Conservation (phyloP, 2,113 vertebrate genomes). For the Epinephelus cyanopodus region DNA sequence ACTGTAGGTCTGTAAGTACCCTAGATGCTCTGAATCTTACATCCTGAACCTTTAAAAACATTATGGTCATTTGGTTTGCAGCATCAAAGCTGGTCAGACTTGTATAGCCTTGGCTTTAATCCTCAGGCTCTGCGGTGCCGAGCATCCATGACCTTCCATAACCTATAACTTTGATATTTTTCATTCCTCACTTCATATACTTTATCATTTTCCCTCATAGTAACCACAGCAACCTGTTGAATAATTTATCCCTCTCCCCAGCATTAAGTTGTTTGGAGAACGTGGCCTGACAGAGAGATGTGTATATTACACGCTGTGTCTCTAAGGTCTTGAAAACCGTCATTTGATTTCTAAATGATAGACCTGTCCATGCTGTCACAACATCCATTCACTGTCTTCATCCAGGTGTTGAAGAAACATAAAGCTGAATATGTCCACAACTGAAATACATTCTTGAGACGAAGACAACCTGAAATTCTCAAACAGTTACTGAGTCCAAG, state of each 20-base stretch:
- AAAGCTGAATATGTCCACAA: not conserved
- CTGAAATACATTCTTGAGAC: not conserved
- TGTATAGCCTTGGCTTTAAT: not conserved
- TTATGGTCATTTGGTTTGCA: not conserved
- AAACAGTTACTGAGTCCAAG: not conserved
- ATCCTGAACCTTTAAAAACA: too few relatives aligned
- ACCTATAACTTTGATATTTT: not conserved
- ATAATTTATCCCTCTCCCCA: slow-evolving; percentile 24
- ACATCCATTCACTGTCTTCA: slow-evolving; percentile 7
- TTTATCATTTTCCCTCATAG: not conserved
- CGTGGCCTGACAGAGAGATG: slow-evolving; percentile 9
- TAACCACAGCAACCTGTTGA: not conserved
- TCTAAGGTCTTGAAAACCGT: slow-evolving; percentile 10
- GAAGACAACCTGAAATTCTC: not conserved
- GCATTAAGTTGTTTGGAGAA: slow-evolving; percentile 21
- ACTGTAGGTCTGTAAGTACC: too few relatives aligned
- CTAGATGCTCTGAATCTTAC: too few relatives aligned
- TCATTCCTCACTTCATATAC: not conserved
- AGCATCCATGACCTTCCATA: not conserved
- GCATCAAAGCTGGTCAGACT: not conserved
- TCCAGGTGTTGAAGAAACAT: slow-evolving; percentile 11
- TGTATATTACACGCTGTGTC: slow-evolving; percentile 12
- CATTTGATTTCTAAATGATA: slow-evolving; percentile 24
- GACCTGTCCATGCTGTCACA: slow-evolving; percentile 15
- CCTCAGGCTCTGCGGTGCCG: not conserved